These are phyloP conservation scores for Oncorhynchus mykiss DNA, from an alignment of 2,113 vertebrate genomes.

Conservation along the genomic window DNA sequence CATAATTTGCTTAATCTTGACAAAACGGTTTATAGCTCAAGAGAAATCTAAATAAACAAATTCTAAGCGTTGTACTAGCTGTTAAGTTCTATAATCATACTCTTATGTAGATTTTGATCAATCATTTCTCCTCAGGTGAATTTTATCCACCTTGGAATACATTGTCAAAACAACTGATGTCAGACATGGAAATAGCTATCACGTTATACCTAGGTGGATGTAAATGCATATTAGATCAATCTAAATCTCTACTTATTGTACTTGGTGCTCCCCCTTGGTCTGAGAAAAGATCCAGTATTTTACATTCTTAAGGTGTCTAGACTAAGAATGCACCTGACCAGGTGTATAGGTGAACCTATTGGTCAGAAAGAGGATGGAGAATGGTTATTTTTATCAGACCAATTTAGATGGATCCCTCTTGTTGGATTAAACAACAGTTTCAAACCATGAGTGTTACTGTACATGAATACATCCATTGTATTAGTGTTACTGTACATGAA, in stretches of 20 bases:
- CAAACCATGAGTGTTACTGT: not conserved
- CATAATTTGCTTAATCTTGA: conserved; percentile 18
- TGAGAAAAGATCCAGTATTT: conserved; percentile 7
- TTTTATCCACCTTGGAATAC: not conserved
- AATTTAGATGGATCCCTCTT: not conserved
- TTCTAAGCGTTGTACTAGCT: conserved; percentile 28
- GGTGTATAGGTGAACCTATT: not conserved
- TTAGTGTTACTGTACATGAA: conserved; percentile 1
- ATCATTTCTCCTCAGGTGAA: not conserved
- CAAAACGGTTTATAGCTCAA: conserved; percentile 30
- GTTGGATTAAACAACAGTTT: not conserved
- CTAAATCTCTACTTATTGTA: not conserved
- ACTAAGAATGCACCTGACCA: not conserved
- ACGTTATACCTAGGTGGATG: not conserved
- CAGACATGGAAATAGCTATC: too few species aligned
- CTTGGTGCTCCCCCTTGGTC: not conserved
- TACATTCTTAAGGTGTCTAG: not conserved
- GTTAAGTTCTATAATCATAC: conserved; percentile 13
- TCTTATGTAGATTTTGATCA: conserved; percentile 11
- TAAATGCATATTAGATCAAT: not conserved
- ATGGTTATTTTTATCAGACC: not conserved
- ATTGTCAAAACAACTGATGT: not conserved
- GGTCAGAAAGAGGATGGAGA: not conserved
- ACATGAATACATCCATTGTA: conserved; percentile 2
- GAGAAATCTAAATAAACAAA: not conserved